A percentile compares a stretch with the other conserved stretches of the same genome.
These are phyloP conservation scores for Vandiemenella viatica DNA, from an alignment of 2,888 invertebrate species.

Conservation along the genomic window DNA sequence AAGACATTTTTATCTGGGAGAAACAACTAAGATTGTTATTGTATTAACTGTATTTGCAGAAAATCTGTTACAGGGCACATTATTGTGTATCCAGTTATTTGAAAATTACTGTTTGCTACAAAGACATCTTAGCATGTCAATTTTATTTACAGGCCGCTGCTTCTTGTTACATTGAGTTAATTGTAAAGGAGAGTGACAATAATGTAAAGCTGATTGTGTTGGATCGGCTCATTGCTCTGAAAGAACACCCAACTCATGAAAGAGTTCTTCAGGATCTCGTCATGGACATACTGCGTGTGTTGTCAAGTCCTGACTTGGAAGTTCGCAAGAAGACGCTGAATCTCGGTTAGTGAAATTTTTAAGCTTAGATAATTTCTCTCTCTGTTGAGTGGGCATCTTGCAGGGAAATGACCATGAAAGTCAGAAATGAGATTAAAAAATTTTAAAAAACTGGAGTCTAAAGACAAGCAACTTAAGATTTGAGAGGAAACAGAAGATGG, in stretches of 20 bases:
- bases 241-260: constrained; percentile 68
- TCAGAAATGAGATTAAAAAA: too few relatives aligned
- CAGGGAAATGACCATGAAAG: too few relatives aligned
- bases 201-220: constrained; percentile 98
- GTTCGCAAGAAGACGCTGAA: constrained; percentile 76
- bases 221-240: constrained; percentile 78
- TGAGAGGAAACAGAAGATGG: too few relatives aligned
- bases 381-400: too few relatives aligned
- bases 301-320: constrained; percentile 86
- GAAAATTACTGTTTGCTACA: neutral
- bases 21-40: too few relatives aligned
- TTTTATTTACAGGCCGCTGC: constrained; percentile 67
- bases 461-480: too few relatives aligned
- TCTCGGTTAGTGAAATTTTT: constrained; percentile 33
- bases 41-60: neutral
- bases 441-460: too few relatives aligned
- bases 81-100: neutral
- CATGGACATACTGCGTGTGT: constrained; percentile 92
- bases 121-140: too few relatives aligned
- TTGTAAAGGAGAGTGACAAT: constrained; percentile 99
- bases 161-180: constrained; percentile 93
- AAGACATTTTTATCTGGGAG: too few relatives aligned
- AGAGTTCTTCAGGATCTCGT: constrained; percentile 73
- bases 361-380: too few relatives aligned
- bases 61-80: neutral